These are phyloP conservation scores for human (Homo sapiens) DNA, from an alignment of 2,113 vertebrate species.

Conservation along the genomic window GRCh38 chr15:78768501-78769000, in stretches of 20 bases:
- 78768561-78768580: not conserved
- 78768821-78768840: no score
- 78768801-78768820: not conserved
- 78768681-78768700: not conserved
- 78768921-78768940: no score
- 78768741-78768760: no score
- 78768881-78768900: not conserved
- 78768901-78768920: rapidly evolving
- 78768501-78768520: rapidly evolving
- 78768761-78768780: not conserved
- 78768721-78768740: not conserved
- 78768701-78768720: not conserved
- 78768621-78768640: not conserved
- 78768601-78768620: rapidly evolving
- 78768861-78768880: not conserved
- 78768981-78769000: no score
- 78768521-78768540: not conserved
- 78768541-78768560: not conserved
- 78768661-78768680: not conserved
- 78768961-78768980: no score
- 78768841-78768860: not conserved
- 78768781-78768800: not conserved
- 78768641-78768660: rapidly evolving
- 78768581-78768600: not conserved
- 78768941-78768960: no score